Percentiles rank a stretch among this genome's conserved stretches.
phyloP scores from a whole-genome alignment of 2,888 invertebrate genomes.

The Clanis bilineata region DNA sequence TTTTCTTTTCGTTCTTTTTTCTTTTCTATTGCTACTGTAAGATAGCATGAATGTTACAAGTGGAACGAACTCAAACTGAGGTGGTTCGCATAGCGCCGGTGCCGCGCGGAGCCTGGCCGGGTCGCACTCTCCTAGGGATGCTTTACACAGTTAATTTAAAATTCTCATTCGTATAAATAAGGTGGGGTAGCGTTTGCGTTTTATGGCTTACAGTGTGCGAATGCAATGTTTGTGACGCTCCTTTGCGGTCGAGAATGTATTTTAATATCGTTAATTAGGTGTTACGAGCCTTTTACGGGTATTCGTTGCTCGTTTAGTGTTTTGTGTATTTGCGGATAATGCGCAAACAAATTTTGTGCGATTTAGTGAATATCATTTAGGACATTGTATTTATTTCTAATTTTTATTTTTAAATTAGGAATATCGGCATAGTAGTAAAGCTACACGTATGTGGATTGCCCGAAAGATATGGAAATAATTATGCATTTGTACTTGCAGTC shows the following conservation, averaged over 20 bases:
- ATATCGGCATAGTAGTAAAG: too few relatives aligned
- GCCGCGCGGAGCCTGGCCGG: conserved; percentile 32
- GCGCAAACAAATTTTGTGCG: conserved; percentile 38
- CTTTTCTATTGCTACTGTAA: too few relatives aligned
- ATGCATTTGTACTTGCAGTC: too few relatives aligned
- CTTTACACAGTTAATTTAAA: conserved; percentile 81
- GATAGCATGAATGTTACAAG: conserved; percentile 27
- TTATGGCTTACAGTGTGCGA: conserved; percentile 79
- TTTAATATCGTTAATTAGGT: conserved; percentile 82
- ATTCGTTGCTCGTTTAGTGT: conserved; percentile 44
- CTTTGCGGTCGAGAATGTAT: conserved; percentile 74
- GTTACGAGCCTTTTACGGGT: conserved; percentile 60
- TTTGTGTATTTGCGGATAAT: conserved; percentile 41
- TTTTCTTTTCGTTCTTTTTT: too few relatives aligned
- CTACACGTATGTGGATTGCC: too few relatives aligned
- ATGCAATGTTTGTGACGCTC: conserved; percentile 71
- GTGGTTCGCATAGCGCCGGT: not conserved
- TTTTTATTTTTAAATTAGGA: too few relatives aligned
- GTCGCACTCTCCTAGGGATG: conserved; percentile 61
- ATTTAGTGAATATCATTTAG: conserved; percentile 14
- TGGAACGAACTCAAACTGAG: conserved; percentile 33
- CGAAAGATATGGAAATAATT: too few relatives aligned
- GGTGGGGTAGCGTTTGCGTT: conserved; percentile 80
- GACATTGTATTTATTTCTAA: not conserved
- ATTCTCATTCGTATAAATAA: conserved; percentile 81